Evolutionary conservation across 2,113 vertebrate genomes (phyloP).

Genomic region (Rhizomys pruinosus): DNA sequence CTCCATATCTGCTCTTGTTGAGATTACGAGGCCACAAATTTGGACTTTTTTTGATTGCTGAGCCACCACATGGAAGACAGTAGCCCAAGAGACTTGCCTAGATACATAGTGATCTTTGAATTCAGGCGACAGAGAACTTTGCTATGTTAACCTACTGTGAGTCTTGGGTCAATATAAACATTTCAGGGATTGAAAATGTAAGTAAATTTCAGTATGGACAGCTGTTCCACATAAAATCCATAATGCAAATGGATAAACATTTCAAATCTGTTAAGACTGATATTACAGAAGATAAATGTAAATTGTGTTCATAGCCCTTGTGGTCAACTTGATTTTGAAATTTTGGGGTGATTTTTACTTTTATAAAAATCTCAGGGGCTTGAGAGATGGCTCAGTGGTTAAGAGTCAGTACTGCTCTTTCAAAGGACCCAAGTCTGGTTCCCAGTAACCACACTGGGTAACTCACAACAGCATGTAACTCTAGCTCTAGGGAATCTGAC

Average conservation of each 20-base stretch:
- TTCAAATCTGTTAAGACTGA: slow-evolving; percentile 15
- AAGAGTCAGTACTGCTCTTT: no score
- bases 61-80: not conserved
- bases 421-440: no score
- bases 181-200: not conserved
- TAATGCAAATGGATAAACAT: not conserved
- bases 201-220: not conserved
- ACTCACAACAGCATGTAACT: no score
- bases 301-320: not conserved
- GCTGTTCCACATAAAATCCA: not conserved
- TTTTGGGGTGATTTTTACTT: not conserved
- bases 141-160: not conserved
- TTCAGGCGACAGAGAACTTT: not conserved
- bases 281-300: not conserved
- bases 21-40: not conserved
- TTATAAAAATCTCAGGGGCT: not conserved
- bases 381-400: no score
- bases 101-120: not conserved
- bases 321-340: slow-evolving; percentile 20
- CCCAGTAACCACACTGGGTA: no score
- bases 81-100: not conserved
- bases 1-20: not conserved
- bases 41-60: not conserved
- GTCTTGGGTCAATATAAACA: slow-evolving; percentile 22
- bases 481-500: no score